A percentile compares a stretch with the other conserved stretches of the same genome.
phyloP scores from a whole-genome alignment of 2,797 vertebrate genomes.

The Poecilia gillii region DNA sequence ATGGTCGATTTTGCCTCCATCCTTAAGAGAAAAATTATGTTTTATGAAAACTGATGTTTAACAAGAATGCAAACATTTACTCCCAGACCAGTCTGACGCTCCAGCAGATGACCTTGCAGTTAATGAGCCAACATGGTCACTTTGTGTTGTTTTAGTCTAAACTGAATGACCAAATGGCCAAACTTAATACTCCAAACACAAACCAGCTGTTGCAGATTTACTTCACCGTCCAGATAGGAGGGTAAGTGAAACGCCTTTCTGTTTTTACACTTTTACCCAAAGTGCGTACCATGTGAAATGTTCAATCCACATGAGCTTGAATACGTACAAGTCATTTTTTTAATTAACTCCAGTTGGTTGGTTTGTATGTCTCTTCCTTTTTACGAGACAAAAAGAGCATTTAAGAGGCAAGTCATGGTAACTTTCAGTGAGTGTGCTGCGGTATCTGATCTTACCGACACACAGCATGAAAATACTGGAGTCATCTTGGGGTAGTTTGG shows the following conservation, averaged over 20 bases:
- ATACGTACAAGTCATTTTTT: too few relatives aligned
- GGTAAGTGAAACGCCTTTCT: neutral
- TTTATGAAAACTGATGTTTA: neutral
- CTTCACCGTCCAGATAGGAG: neutral
- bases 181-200: neutral
- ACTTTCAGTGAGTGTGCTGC: neutral
- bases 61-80: neutral
- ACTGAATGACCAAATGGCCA: neutral
- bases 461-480: neutral
- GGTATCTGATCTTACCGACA: neutral
- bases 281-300: neutral
- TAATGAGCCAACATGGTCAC: neutral
- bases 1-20: neutral
- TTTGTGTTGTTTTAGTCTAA: neutral
- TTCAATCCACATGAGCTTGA: neutral
- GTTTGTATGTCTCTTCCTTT: neutral
- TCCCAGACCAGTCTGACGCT: neutral
- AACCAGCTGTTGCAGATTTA: neutral
- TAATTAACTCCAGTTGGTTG: neutral
- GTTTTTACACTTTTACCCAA: neutral
- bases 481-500: neutral
- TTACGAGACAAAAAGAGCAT: too few relatives aligned
- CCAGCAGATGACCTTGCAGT: neutral
- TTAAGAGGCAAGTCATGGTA: neutral
- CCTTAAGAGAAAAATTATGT: neutral